Base-by-base conservation (phyloP, 2,797 vertebrate species). In the Malacoctenus gilli region DNA sequence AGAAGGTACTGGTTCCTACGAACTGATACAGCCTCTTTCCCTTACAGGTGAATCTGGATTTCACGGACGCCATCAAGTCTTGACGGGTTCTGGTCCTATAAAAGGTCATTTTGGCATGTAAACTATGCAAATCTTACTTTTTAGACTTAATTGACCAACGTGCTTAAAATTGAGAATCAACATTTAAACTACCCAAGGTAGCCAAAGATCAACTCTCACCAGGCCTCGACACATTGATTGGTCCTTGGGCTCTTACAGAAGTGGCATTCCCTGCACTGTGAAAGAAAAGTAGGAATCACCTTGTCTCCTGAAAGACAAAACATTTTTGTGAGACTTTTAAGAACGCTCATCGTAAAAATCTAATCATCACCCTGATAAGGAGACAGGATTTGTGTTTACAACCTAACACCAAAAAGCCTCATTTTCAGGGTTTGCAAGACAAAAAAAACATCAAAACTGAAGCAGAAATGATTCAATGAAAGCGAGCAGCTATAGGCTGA, bases 1-100 rank as follows among this genome's bases (percentile, higher is more conserved):
- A 97, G 86, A 99, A 99, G 2, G 97, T 99, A 75, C 95, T 96
- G 61, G 93, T 97, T 34, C 95, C 95, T 91, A 94, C 90, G 70
- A 94, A 98, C 82, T 98, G 96, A 42, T 94, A 88, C 54, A 99
- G 14, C 42, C 88, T 89, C 79, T 93, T 91, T 16, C 96, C 96
- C 77, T 91, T 96, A 76, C 95, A 98, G 50, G 91, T 93, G 28
- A 99, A 93, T 67, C 95, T 92, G 77, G 91, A 92, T 9, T 88
- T 93, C 5, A 83, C 75, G 4, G 86, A 74, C 4, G 93, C 87
- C 95, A 96, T 95, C 51, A 92, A 56, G 36, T 75, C 59, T 31
- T 69, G 31, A 7, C 48, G 36, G 14, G 76, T 61, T 46, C 48
- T 64, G 19, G 79, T 52, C 90, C 92, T 93, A 58, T 21, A 41